Percentiles rank a stretch among this genome's conserved stretches.
Evolutionary conservation across 2,113 vertebrate genomes (phyloP).

Genomic region (Thoracochromis brauschi): DNA sequence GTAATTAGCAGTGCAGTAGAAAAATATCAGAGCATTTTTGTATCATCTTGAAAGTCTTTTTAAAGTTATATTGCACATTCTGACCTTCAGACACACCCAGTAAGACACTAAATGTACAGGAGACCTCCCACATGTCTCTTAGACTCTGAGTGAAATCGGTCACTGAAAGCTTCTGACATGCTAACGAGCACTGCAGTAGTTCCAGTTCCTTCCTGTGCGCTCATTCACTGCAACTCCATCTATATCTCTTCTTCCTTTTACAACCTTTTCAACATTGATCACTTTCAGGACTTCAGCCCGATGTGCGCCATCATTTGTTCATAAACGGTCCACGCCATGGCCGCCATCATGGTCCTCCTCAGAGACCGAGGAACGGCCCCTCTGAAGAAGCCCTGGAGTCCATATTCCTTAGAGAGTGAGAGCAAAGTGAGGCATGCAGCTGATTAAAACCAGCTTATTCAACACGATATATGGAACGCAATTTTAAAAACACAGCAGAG

Average conservation of each 20-base stretch:
- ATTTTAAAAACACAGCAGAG: neutral
- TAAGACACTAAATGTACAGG: neutral
- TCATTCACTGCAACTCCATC: neutral
- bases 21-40: neutral
- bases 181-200: neutral
- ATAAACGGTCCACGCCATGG: conserved; percentile 95
- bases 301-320: conserved; percentile 92
- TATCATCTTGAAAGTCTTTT: neutral
- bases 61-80: neutral
- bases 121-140: neutral
- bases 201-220: neutral
- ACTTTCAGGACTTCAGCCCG: conserved; percentile 88
- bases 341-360: conserved; percentile 86
- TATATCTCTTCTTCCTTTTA: conserved; percentile 34
- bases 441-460: neutral
- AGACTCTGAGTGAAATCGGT: neutral
- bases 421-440: neutral
- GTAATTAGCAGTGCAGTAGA: neutral
- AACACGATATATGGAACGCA: neutral
- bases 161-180: neutral
- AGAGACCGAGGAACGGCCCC: conserved; percentile 73
- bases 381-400: conserved; percentile 84
- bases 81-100: neutral
- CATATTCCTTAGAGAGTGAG: conserved; percentile 71
- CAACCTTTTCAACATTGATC: conserved; percentile 61